Base-by-base conservation (phyloP, 2,113 vertebrate genomes). In the Smithornis capensis region DNA sequence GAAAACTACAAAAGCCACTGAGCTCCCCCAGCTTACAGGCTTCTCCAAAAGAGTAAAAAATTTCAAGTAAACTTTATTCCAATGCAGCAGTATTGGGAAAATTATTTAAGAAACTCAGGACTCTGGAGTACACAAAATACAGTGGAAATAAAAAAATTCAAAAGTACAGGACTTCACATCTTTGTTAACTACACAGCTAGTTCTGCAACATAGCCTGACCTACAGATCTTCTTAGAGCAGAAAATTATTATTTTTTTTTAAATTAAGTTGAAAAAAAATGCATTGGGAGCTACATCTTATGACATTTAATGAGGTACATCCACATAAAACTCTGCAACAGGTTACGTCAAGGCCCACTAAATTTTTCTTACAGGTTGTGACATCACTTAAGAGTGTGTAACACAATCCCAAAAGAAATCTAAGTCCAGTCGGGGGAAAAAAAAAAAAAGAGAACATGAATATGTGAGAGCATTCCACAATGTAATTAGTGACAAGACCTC, bases 241-340 rank as follows among this genome's bases (percentile, higher is more conserved):
- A 64, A 52, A 70, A 25, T 5, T 57, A 22, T 4, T 3, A 28
- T 3, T 23, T 11, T 40, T 62, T 73, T 60, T 22, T 1, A 47
- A 73, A 59, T 42, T 19, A 53, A 31, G 7, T 45, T 50, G 18
- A 69, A 82, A 65, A 33, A 24, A 0, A 83, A 24, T 0, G 0
- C 8, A 19, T 4, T 62, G 31, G 19, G 31, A 89, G 25, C 31
- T 31, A 42, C 12, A 60, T 1, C 7, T 38, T 22, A 38, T 3
- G 5, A 76, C 88, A 68, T 75, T 55, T 44, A 62, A 56, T 31
- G 23, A 53, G 14, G 37, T 52, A 29, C 9, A 70, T 7, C 33
- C 8, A 60, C 14, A 27, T 1, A 2, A 40, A 90, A 63, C 3
- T 13, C 10, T 56, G 60, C 82, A 91, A 90, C 44, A 90, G 56